These are phyloP conservation scores for Pangasius sanitwongsei DNA, from an alignment of 2,797 vertebrate genomes.

Conservation along the genomic window DNA sequence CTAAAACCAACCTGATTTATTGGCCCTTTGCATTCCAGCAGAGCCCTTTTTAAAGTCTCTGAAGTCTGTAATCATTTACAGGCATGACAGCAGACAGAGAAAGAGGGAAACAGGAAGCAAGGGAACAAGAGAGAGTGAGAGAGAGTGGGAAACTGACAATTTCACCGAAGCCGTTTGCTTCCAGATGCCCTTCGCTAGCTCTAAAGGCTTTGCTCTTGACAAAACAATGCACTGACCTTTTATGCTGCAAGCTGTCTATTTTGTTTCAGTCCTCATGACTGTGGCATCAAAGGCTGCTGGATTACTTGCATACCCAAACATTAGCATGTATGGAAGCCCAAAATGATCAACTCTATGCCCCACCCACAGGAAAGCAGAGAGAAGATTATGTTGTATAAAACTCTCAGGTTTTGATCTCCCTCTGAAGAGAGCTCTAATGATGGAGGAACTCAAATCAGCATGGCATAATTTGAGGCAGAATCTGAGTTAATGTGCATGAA, in stretches of 20 bases:
- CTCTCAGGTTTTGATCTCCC: slow-evolving; percentile 36
- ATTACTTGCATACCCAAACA: neutral
- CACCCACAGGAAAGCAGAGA: slow-evolving; percentile 17
- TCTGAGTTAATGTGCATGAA: neutral
- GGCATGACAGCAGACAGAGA: slow-evolving; percentile 25
- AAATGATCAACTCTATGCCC: slow-evolving; percentile 8
- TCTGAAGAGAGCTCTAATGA: slow-evolving; percentile 39
- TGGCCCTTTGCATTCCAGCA: neutral
- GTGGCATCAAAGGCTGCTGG: neutral
- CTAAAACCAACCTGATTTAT: slow-evolving; percentile 43
- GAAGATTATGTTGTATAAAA: slow-evolving; percentile 44
- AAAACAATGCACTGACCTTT: neutral
- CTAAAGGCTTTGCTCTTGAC: neutral
- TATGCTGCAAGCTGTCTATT: neutral
- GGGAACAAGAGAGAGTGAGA: neutral
- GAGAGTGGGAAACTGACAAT: neutral
- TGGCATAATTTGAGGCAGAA: neutral
- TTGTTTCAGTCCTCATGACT: neutral
- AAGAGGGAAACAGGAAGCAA: neutral
- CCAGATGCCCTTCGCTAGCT: neutral
- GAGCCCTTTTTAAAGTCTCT: slow-evolving; percentile 32
- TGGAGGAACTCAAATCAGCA: neutral
- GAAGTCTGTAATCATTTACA: slow-evolving; percentile 39
- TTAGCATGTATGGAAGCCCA: slow-evolving; percentile 16
- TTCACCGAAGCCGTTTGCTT: neutral